Evolutionary conservation across 2,888 invertebrate genomes (phyloP).

Genomic region (Sphaeridia pumilis): DNA sequence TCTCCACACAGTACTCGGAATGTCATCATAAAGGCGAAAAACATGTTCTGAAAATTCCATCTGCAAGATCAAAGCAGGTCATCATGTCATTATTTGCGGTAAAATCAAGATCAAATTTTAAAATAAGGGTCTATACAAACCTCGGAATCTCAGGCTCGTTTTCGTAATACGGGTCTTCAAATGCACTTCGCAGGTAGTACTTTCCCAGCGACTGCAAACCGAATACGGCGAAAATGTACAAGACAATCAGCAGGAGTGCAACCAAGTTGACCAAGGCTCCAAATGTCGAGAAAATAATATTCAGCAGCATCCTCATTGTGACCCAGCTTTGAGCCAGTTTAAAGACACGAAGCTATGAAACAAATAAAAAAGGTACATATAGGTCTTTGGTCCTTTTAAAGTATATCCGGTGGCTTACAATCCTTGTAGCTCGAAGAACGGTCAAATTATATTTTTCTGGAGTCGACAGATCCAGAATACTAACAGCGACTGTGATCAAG

Average conservation of each 20-base stretch:
- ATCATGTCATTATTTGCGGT: background rate
- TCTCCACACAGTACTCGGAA: constrained; percentile 94
- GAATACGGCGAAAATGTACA: constrained; percentile 17
- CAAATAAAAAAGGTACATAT: background rate
- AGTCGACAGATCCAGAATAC: constrained; percentile 61
- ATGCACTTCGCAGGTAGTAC: constrained; percentile 4
- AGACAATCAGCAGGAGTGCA: constrained; percentile 74
- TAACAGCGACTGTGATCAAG: constrained; percentile 81
- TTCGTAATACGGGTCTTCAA: background rate
- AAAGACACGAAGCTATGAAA: constrained; percentile 67
- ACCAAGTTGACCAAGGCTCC: constrained; percentile 91
- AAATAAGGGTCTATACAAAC: background rate
- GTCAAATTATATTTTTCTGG: constrained; percentile 59
- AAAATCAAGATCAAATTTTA: background rate
- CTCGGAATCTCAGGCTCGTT: constrained; percentile 1
- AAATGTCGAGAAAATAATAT: constrained; percentile 89
- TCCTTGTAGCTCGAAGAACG: constrained; percentile 74
- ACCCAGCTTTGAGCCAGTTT: constrained; percentile 96
- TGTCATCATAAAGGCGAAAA: constrained; percentile 97
- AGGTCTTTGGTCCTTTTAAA: too few species aligned
- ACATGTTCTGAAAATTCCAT: constrained; percentile 96
- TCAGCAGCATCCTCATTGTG: constrained; percentile 89
- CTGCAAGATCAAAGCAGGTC: constrained; percentile 43
- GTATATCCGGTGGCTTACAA: constrained; percentile 60
- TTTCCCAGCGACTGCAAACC: constrained; percentile 12